phyloP scores from a whole-genome alignment of 2,113 vertebrate species.

The Ginglymostoma cirratum region DNA sequence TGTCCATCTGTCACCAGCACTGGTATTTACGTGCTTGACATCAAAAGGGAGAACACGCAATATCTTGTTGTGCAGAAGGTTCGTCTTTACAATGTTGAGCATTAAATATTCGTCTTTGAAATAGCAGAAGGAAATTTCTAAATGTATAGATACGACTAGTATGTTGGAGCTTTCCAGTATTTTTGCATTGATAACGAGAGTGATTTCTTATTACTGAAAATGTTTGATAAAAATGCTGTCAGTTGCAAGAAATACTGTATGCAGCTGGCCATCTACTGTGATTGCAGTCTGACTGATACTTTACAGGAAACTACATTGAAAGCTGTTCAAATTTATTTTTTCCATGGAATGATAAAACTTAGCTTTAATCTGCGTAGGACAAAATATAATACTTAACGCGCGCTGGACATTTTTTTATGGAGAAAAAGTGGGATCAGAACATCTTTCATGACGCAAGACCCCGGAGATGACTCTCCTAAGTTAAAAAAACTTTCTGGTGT shows the following conservation, averaged over 20 bases:
- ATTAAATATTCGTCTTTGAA: constrained; percentile 66
- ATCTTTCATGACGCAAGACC: not conserved
- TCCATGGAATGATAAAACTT: constrained; percentile 1
- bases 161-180: constrained; percentile 71
- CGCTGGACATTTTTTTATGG: not conserved
- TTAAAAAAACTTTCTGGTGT: not conserved
- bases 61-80: constrained; percentile 45
- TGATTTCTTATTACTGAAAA: constrained; percentile 72
- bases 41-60: constrained; percentile 53
- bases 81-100: constrained; percentile 60
- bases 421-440: not conserved
- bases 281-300: constrained; percentile 71
- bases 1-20: constrained; percentile 86
- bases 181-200: constrained; percentile 72
- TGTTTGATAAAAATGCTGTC: constrained; percentile 69
- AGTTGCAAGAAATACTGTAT: constrained; percentile 58
- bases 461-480: not conserved
- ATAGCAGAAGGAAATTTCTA: constrained; percentile 56
- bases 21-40: constrained; percentile 67
- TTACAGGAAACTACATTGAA: constrained; percentile 39
- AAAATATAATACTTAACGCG: not conserved
- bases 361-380: constrained; percentile 33
- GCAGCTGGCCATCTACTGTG: constrained; percentile 78
- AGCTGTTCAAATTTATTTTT: constrained; percentile 27
- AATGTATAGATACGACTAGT: constrained; percentile 67